phyloP scores from a whole-genome alignment of 2,797 vertebrate genomes.

The Molossus alvarezi region DNA sequence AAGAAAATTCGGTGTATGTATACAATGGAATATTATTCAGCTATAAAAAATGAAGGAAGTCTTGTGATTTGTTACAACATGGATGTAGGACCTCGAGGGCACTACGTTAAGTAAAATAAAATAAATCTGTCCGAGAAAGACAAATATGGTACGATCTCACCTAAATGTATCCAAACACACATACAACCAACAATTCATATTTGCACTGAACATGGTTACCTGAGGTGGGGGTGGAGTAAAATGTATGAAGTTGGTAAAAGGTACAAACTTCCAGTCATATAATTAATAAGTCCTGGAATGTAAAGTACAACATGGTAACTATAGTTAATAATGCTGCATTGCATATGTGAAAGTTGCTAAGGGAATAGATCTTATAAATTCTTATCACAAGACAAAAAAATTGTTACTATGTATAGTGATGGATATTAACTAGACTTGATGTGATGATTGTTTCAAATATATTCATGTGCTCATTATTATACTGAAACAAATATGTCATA shows the following conservation, averaged over 20 bases:
- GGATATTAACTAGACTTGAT: background rate
- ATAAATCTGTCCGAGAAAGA: background rate
- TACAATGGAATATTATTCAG: background rate
- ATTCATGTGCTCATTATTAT: background rate
- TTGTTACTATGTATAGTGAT: background rate
- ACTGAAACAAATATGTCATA: background rate
- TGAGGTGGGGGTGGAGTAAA: background rate
- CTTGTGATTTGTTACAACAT: background rate
- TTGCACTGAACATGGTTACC: background rate
- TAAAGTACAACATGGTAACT: background rate
- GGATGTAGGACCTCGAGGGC: background rate
- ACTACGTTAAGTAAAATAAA: background rate
- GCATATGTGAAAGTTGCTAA: background rate
- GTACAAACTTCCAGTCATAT: background rate
- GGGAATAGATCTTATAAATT: background rate
- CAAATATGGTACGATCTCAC: background rate
- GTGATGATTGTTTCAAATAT: slow-evolving; percentile 32
- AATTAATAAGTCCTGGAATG: background rate
- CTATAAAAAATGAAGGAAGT: background rate
- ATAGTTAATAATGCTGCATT: background rate
- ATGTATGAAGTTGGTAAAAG: background rate
- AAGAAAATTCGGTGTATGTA: background rate
- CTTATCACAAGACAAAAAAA: background rate
- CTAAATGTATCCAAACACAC: background rate
- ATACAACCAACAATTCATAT: background rate